These are phyloP conservation scores for Drosophila subsilvestris DNA, from an alignment of 2,888 invertebrate species.

Conservation along the genomic window DNA sequence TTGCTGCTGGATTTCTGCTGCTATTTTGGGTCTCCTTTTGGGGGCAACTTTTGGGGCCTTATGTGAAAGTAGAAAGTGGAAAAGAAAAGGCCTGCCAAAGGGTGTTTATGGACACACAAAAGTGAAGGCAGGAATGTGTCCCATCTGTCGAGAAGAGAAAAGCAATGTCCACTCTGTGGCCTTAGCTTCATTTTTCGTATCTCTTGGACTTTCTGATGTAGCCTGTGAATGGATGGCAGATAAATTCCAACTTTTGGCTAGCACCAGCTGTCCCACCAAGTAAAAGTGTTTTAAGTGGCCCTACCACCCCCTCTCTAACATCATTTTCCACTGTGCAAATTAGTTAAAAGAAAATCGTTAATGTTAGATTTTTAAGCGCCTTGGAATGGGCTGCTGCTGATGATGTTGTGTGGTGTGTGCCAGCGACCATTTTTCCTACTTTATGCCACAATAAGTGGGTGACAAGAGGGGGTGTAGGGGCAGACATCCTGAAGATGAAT, in stretches of 20 bases:
- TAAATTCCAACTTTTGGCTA: conserved; percentile 32
- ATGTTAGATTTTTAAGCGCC: conserved; percentile 56
- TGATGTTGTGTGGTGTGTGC: conserved; percentile 62
- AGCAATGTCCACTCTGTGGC: conserved; percentile 10
- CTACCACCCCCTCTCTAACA: neutral
- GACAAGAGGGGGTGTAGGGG: conserved; percentile 35
- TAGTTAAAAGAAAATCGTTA: conserved; percentile 50
- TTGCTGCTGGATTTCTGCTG: conserved; percentile 37
- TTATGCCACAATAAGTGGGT: conserved; percentile 78
- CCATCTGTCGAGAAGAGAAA: neutral
- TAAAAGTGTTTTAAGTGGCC: conserved; percentile 58
- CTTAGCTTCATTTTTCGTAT: conserved; percentile 2
- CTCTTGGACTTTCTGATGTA: neutral
- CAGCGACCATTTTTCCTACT: conserved; percentile 67
- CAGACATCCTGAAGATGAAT: conserved; percentile 76
- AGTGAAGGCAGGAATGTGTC: neutral
- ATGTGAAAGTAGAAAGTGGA: neutral
- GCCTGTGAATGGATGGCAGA: conserved; percentile 23
- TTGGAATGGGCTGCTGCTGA: conserved; percentile 49
- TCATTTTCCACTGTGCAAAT: conserved; percentile 45
- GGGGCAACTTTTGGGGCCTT: neutral
- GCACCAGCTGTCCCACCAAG: conserved; percentile 71
- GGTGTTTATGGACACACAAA: conserved; percentile 2
- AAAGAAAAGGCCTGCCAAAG: neutral
- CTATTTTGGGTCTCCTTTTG: neutral